Conservation (phyloP, 1,140 invertebrate species). For the Trichonephila clavata region DNA sequence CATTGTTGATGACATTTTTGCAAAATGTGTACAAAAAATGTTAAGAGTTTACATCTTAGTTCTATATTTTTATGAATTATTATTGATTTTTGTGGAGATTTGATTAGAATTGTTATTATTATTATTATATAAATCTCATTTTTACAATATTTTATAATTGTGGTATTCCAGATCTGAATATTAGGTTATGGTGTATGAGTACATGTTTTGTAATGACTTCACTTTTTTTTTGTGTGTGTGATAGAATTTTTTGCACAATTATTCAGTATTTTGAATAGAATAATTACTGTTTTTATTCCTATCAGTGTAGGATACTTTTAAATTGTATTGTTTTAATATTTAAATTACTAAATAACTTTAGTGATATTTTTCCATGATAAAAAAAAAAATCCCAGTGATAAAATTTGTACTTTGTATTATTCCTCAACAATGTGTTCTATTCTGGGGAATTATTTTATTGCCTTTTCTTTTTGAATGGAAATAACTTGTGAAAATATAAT, state of each 20-base stretch:
- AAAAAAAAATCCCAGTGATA: too few relatives aligned
- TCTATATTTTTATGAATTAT: neutral
- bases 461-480: too few relatives aligned
- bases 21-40: neutral
- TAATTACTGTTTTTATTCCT: neutral
- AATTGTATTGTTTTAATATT: neutral
- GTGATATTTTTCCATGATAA: too few relatives aligned
- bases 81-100: neutral
- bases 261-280: neutral
- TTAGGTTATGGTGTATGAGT: constrained; percentile 10
- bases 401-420: too few relatives aligned
- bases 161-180: constrained; percentile 14
- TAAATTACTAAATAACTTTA: neutral
- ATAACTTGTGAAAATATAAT: too few relatives aligned
- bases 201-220: neutral
- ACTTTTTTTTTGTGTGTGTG: neutral
- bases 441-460: too few relatives aligned
- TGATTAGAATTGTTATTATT: neutral
- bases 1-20: neutral
- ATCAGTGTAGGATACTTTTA: neutral
- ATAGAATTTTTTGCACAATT: neutral
- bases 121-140: neutral
- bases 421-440: too few relatives aligned
- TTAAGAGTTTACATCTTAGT: neutral
- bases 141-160: neutral